Evolutionary conservation across 2,797 vertebrate genomes (phyloP), one percentile per base, ranked within the genome.

Genomic region (Acanthurus tractus): DNA sequence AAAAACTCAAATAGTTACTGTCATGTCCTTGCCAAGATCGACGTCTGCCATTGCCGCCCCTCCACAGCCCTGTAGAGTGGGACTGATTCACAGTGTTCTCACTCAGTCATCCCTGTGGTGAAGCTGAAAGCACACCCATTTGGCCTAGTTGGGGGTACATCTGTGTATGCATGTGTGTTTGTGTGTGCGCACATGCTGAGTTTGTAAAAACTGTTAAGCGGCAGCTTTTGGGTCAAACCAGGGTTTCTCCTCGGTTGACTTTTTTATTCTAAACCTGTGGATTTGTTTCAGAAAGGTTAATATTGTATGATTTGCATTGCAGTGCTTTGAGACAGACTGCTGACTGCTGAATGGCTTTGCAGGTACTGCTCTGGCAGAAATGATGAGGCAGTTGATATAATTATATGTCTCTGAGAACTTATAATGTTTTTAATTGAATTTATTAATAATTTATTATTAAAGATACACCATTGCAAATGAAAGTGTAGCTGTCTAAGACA

Each of bases 11-110:
- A 55, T 45, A n/a, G 18, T 29, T 53, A 52, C 14, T 45, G 17
- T 22, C 8, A n/a, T 17, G 18, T 59, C 48, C 46, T 53, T 58
- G 65, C 42, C 55, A 63, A 20, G 8, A 58, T 34, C 1, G 4
- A 44, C 10, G 7, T 63, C 9, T 52, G 78, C 56, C 50, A 55
- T 63, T 25, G 52, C 49, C 44, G 29, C 40, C 20, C 46, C 23
- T 69, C 38, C 46, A 13, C 4, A 25, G 44, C 45, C 23, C 36
- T 48, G 50, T 63, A 25, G 23, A 64, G 6, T 14, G 12, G 12
- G 7, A 25, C 36, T 63, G 64, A 74, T 77, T 68, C 65, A 65
- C 55, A 22, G n/a, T 62, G 50, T 70, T 66, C 25, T 72, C 36
- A 23, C 61, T 70, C 40, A 63, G 52, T 36, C 69, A 25, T 22